These are phyloP conservation scores for Atethmia centrago DNA, from an alignment of 2,888 invertebrate species.

Conservation along the genomic window DNA sequence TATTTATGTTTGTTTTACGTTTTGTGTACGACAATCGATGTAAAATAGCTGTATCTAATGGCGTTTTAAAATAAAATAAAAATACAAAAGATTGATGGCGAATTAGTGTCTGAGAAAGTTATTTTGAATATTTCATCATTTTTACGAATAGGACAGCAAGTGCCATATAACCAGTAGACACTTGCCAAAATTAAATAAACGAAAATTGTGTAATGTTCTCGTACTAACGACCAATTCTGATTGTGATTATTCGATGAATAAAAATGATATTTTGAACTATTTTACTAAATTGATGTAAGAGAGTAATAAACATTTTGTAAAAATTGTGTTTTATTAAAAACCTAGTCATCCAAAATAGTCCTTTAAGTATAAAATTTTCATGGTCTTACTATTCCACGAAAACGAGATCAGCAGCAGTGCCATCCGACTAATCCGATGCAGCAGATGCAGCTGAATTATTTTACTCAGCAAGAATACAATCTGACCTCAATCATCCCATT, in stretches of 20 bases:
- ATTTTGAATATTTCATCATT: neutral
- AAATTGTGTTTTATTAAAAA: constrained; percentile 14
- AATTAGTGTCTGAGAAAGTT: neutral
- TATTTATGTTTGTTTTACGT: constrained; percentile 41
- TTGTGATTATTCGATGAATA: neutral
- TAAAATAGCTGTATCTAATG: constrained; percentile 4
- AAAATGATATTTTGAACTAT: neutral
- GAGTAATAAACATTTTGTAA: constrained; percentile 11
- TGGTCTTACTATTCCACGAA: neutral
- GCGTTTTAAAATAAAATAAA: constrained; percentile 17
- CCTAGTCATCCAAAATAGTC: neutral
- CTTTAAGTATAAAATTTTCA: neutral
- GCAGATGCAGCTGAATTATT: neutral
- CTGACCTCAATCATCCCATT: neutral
- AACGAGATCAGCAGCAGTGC: neutral
- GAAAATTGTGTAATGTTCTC: neutral
- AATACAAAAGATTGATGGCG: neutral
- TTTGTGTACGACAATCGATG: constrained; percentile 24
- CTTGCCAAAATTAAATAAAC: neutral
- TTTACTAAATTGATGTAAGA: neutral
- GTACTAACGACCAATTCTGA: neutral
- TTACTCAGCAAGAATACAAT: neutral
- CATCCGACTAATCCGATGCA: neutral
- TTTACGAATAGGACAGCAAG: neutral
- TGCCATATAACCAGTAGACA: neutral